Evolutionary conservation across 2,113 vertebrate species (phyloP).

Genomic region (Lichenostomus cassidix): DNA sequence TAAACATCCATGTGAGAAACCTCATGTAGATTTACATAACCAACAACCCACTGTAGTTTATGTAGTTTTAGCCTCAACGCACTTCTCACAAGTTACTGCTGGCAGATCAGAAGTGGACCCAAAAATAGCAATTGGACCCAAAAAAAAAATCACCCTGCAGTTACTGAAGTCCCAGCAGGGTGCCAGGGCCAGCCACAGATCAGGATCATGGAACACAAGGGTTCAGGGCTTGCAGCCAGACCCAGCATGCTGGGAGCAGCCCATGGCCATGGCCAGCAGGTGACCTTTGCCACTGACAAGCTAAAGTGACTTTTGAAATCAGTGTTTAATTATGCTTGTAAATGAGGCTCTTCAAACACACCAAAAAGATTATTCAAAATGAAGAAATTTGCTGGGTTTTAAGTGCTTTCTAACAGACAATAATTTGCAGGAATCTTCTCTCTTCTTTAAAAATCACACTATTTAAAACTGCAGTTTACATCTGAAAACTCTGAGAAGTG

Average conservation of each 20-base stretch:
- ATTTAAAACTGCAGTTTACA: background rate
- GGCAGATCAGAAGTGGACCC: background rate
- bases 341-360: background rate
- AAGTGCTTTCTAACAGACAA: background rate
- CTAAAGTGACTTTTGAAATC: background rate
- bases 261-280: accelerated
- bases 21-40: background rate
- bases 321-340: background rate
- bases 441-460: background rate
- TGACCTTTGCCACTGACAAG: background rate
- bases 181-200: background rate
- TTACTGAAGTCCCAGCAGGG: background rate
- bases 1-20: background rate
- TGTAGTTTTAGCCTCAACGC: background rate
- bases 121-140: too few relatives aligned
- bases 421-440: background rate
- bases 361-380: background rate
- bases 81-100: background rate
- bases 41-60: background rate
- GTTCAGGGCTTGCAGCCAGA: background rate
- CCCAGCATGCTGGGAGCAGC: accelerated
- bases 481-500: background rate
- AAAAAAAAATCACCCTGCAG: too few relatives aligned
- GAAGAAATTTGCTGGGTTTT: background rate
- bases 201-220: accelerated